Conservation (phyloP, 2,113 vertebrate species). For the Salminus brasiliensis region DNA sequence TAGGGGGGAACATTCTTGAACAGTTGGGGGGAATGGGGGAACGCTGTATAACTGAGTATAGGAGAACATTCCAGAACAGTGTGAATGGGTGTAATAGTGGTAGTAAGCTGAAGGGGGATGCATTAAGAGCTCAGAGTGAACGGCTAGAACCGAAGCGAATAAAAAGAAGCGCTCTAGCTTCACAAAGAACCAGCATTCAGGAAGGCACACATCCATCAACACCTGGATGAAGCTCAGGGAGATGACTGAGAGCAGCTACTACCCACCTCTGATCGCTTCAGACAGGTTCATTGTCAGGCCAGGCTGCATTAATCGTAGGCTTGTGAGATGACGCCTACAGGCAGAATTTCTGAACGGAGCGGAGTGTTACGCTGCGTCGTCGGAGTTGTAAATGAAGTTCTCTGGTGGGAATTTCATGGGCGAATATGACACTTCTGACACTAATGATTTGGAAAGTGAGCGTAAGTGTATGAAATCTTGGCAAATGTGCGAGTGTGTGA, state of each 20-base stretch:
- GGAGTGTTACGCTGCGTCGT: background rate
- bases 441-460: background rate
- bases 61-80: no score
- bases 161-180: no score
- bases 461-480: background rate
- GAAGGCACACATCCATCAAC: no score
- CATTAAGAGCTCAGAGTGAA: no score
- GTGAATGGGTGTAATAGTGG: no score
- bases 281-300: background rate
- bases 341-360: background rate
- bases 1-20: no score
- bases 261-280: background rate
- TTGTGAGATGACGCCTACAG: background rate
- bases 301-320: background rate
- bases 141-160: no score
- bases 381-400: constrained; percentile 3
- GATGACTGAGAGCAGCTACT: background rate
- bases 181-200: no score
- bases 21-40: no score
- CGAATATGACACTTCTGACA: background rate
- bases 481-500: background rate
- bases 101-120: no score
- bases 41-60: no score
- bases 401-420: background rate
- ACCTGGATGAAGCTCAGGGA: no score